Base-by-base conservation (phyloP, 1,140 invertebrate genomes). In the Drosophila azteca region DNA sequence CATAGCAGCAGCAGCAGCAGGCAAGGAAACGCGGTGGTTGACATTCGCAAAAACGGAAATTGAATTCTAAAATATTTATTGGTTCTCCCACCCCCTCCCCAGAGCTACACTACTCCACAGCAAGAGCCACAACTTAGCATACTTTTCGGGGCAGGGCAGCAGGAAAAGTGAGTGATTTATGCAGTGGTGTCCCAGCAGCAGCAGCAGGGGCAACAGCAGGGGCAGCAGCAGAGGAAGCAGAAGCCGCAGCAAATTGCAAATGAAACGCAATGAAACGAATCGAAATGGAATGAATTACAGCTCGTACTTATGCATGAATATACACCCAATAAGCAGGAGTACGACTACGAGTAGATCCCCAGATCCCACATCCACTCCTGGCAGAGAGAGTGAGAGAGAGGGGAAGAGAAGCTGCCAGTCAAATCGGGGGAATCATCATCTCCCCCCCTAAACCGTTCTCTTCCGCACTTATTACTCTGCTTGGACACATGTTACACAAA, bases 11-110 rank as follows among this genome's bases (percentile, higher is more conserved):
- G 17, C 17, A 20, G 17, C 29, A 6, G 29, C 8, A n/a, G 51
- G 51, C 6, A 70, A 60, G 57, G 57, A 65, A 43, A 31, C 13
- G 46, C 35, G 74, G 67, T 69, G 35, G 35, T 39, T 70, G 57
- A 76, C 55, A 66, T 68, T 64, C 50, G 63, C 35, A 70, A 52
- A 76, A 58, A 79, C 81, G 81, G 81, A 84, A 84, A 84, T 84
- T 84, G 81, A 84, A 84, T 85, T 81, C 82, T 84, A 84, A 84
- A 84, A 84, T 84, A 84, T 84, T 87, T 77, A 84, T 82, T 60
- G 48, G 57, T 52, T 44, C n/a, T 24, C 15, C 11, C 39, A 8
- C 8, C 41, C n/a, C 31, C 11, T 20, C 17, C 17, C 17, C 17
- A 20, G 0, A 1, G 17, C 17, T 20, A 20, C 31, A 3, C 45